phyloP scores from a whole-genome alignment of 2,888 invertebrate genomes.

The Meganola albula region DNA sequence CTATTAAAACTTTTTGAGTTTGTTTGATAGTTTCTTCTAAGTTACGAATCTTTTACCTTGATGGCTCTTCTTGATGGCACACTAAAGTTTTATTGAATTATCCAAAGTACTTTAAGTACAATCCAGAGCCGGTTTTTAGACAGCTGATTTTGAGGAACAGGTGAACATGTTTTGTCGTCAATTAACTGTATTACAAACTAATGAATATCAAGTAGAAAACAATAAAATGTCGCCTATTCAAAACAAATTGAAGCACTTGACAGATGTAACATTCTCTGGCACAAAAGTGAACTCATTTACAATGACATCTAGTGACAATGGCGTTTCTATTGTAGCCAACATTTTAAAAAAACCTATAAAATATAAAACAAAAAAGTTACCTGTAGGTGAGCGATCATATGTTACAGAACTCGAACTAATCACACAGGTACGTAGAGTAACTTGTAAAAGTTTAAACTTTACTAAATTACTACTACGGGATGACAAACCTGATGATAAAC shows the following conservation, averaged over 20 bases:
- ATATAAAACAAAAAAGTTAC: slow-evolving; percentile 19
- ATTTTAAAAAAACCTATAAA: too few relatives aligned
- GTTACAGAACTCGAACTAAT: slow-evolving; percentile 25
- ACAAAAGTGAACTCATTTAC: too few relatives aligned
- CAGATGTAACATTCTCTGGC: slow-evolving; percentile 8
- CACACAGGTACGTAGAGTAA: slow-evolving; percentile 26
- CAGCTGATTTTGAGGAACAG: slow-evolving; percentile 35
- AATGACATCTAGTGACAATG: too few relatives aligned
- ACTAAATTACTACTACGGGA: slow-evolving; percentile 31
- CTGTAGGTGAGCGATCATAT: slow-evolving; percentile 38
- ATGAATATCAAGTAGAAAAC: slow-evolving; percentile 15
- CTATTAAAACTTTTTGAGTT: slow-evolving; percentile 36
- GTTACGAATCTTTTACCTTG: slow-evolving; percentile 24
- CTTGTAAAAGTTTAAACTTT: slow-evolving; percentile 43
- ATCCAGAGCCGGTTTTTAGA: slow-evolving; percentile 27
- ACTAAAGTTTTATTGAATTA: slow-evolving; percentile 30
- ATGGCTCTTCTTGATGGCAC: too few relatives aligned
- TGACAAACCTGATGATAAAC: slow-evolving; percentile 40
- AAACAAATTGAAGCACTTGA: slow-evolving; percentile 16
- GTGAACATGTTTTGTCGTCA: slow-evolving; percentile 34
- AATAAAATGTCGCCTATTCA: slow-evolving; percentile 16
- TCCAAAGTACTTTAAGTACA: slow-evolving; percentile 23
- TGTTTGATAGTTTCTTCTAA: slow-evolving; percentile 14
- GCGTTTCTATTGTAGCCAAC: too few relatives aligned
- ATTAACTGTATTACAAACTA: slow-evolving; percentile 21